A percentile compares a stretch with the other conserved stretches of the same genome.
phyloP scores from a whole-genome alignment of 2,113 vertebrate species.

The Galeopterus variegatus region DNA sequence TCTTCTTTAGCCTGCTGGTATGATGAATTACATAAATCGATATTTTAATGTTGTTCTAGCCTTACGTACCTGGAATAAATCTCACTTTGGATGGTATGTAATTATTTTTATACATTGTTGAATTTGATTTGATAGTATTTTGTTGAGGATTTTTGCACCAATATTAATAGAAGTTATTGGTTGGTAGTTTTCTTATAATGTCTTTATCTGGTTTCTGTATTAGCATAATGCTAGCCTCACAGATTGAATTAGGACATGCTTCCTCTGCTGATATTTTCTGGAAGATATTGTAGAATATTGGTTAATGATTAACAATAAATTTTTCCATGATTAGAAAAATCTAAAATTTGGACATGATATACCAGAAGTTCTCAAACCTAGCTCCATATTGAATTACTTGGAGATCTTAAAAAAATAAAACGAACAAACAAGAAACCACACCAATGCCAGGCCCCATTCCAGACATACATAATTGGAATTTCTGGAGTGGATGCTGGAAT shows the following conservation, averaged over 20 bases:
- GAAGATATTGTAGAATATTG: neutral
- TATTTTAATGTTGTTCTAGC: neutral
- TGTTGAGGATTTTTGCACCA: neutral
- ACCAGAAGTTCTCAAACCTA: neutral
- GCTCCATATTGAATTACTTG: neutral
- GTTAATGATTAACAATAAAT: neutral
- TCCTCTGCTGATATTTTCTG: neutral
- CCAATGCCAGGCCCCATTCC: neutral
- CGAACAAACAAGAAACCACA: no score
- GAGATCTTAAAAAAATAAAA: neutral
- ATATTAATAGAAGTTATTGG: neutral
- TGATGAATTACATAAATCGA: neutral
- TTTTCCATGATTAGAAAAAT: neutral
- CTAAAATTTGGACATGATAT: neutral
- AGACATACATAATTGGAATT: neutral
- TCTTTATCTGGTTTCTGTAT: neutral
- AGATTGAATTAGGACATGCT: neutral
- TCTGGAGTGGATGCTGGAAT: neutral
- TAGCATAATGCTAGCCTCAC: neutral
- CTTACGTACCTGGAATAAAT: neutral
- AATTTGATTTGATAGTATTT: neutral
- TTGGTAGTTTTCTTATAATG: neutral
- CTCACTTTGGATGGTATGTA: neutral
- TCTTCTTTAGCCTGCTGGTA: neutral
- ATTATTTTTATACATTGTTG: neutral